phyloP scores from a whole-genome alignment of 2,797 vertebrate genomes.

The Anguilla obscura region DNA sequence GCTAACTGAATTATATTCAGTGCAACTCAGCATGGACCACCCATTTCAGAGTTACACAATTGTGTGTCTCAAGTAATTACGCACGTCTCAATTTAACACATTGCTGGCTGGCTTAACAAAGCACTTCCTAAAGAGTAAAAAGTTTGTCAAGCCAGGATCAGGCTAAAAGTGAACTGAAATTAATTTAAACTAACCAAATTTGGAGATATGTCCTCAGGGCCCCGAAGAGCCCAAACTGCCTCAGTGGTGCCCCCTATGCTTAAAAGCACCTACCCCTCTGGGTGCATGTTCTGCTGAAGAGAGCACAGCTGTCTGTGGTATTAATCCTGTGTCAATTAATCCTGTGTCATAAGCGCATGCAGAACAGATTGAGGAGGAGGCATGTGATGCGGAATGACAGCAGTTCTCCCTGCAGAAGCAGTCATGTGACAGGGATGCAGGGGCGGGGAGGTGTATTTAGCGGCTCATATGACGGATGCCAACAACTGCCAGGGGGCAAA shows the following conservation, averaged over 20 bases:
- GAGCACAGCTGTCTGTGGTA: neutral
- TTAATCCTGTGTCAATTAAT: too few relatives aligned
- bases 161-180: neutral
- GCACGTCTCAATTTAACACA: neutral
- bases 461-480: constrained; percentile 22
- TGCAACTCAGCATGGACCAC: neutral
- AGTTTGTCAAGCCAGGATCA: neutral
- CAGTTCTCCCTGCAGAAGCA: neutral
- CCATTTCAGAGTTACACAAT: neutral
- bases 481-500: constrained; percentile 14
- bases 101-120: neutral
- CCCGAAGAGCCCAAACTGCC: neutral
- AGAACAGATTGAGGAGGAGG: constrained; percentile 10
- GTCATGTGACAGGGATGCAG: constrained; percentile 22
- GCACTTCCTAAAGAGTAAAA: neutral
- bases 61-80: neutral
- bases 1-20: too few relatives aligned
- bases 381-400: neutral
- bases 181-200: neutral
- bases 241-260: neutral
- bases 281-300: neutral
- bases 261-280: neutral
- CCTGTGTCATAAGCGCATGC: neutral
- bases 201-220: neutral
- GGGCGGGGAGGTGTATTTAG: constrained; percentile 7